These are phyloP conservation scores for Eretmochelys imbricata DNA, from an alignment of 2,113 vertebrate genomes.

Conservation along the genomic window DNA sequence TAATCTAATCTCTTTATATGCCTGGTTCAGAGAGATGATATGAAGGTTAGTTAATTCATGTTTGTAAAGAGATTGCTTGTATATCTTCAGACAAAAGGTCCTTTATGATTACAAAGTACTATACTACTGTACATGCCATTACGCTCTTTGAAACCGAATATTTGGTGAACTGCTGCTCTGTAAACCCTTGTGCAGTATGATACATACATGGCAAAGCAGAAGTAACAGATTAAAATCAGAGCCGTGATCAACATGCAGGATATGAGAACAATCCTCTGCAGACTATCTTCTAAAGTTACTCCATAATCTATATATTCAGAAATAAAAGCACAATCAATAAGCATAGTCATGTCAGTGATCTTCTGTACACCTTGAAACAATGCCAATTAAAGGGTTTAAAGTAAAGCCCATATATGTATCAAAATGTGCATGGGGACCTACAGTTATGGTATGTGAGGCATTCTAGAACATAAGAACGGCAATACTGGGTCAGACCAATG, in stretches of 20 bases:
- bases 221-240: slow-evolving; percentile 61
- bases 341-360: background rate
- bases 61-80: background rate
- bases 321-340: background rate
- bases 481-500: no score
- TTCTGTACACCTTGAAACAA: background rate
- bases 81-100: background rate
- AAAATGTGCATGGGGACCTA: background rate
- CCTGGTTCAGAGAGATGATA: background rate
- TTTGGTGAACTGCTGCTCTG: background rate
- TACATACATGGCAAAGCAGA: slow-evolving; percentile 74
- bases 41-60: background rate
- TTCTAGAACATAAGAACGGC: background rate
- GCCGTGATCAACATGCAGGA: slow-evolving; percentile 61
- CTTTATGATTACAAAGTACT: background rate
- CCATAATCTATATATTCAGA: slow-evolving; percentile 45
- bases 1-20: background rate
- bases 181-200: background rate
- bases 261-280: slow-evolving; percentile 45
- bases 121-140: background rate
- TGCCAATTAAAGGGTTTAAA: background rate
- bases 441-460: rapidly evolving
- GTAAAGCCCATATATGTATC: background rate
- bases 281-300: slow-evolving; percentile 21
- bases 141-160: background rate